phyloP scores from a whole-genome alignment of 1,140 invertebrate genomes.

The Drosophila ironensis region DNA sequence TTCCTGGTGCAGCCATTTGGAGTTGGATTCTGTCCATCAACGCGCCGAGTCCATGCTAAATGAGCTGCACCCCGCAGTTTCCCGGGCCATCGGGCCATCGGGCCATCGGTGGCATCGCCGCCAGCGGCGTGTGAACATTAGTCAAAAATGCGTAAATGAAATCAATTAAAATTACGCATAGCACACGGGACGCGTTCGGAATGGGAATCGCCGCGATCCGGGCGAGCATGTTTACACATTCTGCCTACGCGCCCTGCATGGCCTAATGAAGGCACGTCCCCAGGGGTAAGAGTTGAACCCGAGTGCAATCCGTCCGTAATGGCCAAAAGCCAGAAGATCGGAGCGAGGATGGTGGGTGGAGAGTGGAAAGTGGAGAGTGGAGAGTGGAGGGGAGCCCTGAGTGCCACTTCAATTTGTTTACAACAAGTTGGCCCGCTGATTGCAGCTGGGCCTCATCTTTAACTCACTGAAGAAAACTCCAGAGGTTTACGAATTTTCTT shows the following conservation, averaged over 20 bases:
- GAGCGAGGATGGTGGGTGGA: neutral
- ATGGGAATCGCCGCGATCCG: slow-evolving; percentile 18
- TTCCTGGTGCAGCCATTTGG: slow-evolving; percentile 30
- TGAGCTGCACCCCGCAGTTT: slow-evolving; percentile 55
- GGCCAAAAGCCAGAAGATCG: slow-evolving; percentile 8
- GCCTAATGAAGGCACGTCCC: slow-evolving; percentile 68
- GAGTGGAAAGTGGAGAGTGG: neutral
- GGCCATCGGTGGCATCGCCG: neutral
- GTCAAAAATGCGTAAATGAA: slow-evolving; percentile 73
- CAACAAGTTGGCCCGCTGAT: slow-evolving; percentile 61
- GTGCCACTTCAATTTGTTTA: slow-evolving; percentile 71
- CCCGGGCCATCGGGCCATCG: too few species aligned
- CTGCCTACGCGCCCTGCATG: slow-evolving; percentile 57
- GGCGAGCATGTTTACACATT: slow-evolving; percentile 49
- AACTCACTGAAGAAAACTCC: slow-evolving; percentile 2
- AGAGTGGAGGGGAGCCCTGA: slow-evolving; percentile 15
- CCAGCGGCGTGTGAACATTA: slow-evolving; percentile 53
- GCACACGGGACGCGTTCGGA: slow-evolving; percentile 48
- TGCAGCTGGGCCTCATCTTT: slow-evolving; percentile 28
- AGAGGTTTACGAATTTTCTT: neutral
- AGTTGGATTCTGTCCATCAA: slow-evolving; percentile 63
- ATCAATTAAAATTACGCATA: slow-evolving; percentile 74
- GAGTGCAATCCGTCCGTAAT: slow-evolving; percentile 59
- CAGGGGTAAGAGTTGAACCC: slow-evolving; percentile 31
- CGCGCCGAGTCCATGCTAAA: slow-evolving; percentile 63